These are phyloP conservation scores for Chinchilla lanigera DNA, from an alignment of 2,113 vertebrate genomes.

Conservation along the genomic window DNA sequence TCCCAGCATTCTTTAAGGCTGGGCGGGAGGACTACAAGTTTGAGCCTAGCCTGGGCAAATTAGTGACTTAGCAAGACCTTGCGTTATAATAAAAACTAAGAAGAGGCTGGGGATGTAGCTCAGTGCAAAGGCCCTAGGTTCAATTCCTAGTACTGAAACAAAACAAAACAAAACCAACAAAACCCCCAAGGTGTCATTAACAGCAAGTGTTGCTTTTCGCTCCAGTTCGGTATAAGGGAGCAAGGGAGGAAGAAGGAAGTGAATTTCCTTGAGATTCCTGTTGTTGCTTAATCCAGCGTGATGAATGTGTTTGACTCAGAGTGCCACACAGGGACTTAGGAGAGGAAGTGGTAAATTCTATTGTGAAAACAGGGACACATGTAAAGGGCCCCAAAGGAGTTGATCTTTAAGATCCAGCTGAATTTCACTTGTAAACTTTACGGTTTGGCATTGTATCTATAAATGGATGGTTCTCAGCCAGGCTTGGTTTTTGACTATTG, in stretches of 20 bases:
- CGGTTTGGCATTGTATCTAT: not conserved
- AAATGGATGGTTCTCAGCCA: not conserved
- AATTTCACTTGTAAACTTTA: conserved; percentile 23
- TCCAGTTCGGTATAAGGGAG: not conserved
- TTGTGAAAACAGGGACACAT: conserved; percentile 42
- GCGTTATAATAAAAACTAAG: not conserved
- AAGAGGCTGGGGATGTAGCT: not conserved
- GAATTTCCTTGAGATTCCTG: conserved; percentile 9
- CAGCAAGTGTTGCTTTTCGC: not conserved
- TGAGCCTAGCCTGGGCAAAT: not conserved
- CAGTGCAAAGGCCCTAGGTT: not conserved
- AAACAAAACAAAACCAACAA: not conserved
- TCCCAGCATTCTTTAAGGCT: not conserved
- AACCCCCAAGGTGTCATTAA: not conserved
- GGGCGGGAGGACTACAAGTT: not conserved
- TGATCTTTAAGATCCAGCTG: conserved; percentile 30
- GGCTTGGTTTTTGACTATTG: not conserved
- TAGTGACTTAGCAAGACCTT: not conserved
- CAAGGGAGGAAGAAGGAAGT: not conserved
- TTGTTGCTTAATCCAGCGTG: conserved; percentile 1
- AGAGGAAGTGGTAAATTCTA: conserved; percentile 42
- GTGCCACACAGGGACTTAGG: not conserved
- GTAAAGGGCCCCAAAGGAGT: not conserved
- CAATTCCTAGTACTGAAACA: not conserved
- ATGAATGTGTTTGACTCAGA: not conserved